A percentile compares a stretch with the other conserved stretches of the same genome.
These are phyloP conservation scores for silkworm (Bombyx mori) DNA, from an alignment of 1,140 invertebrate genomes.

Conservation along the genomic window DNA sequence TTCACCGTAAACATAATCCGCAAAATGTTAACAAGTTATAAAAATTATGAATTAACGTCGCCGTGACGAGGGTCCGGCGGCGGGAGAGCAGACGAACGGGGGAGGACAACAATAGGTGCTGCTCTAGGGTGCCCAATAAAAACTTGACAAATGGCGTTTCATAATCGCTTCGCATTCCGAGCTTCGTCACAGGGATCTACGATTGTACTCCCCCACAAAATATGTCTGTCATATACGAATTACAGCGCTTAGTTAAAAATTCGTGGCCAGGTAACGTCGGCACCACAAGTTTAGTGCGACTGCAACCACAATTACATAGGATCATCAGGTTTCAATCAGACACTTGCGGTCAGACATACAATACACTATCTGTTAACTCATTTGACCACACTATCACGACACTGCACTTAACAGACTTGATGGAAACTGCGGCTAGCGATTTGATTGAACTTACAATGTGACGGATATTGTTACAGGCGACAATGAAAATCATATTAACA, in stretches of 20 bases:
- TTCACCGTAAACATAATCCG: constrained; percentile 24
- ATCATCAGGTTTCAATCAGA: too few relatives aligned
- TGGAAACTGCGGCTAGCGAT: too few relatives aligned
- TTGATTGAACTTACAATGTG: too few relatives aligned
- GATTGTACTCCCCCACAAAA: constrained; percentile 23
- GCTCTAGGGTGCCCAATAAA: constrained; percentile 61
- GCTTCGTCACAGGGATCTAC: constrained; percentile 31
- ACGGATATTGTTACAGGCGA: too few relatives aligned
- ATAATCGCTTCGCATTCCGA: constrained; percentile 64
- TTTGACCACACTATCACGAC: too few relatives aligned
- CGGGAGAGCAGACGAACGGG: constrained; percentile 16
- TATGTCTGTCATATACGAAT: constrained; percentile 22
- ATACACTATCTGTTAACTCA: too few relatives aligned
- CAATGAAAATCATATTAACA: too few relatives aligned
- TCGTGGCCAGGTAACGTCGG: too few relatives aligned
- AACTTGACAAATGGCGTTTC: constrained; percentile 69
- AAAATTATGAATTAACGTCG: constrained; percentile 65
- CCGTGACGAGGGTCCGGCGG: constrained; percentile 42
- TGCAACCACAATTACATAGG: too few relatives aligned
- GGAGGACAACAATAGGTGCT: constrained; percentile 46
- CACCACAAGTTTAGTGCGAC: too few relatives aligned
- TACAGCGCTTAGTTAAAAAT: neutral
- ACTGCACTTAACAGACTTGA: too few relatives aligned
- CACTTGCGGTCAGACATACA: too few relatives aligned
- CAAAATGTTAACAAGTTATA: constrained; percentile 63